Conservation (phyloP, 2,113 vertebrate species). For the Prietella phreatophila region DNA sequence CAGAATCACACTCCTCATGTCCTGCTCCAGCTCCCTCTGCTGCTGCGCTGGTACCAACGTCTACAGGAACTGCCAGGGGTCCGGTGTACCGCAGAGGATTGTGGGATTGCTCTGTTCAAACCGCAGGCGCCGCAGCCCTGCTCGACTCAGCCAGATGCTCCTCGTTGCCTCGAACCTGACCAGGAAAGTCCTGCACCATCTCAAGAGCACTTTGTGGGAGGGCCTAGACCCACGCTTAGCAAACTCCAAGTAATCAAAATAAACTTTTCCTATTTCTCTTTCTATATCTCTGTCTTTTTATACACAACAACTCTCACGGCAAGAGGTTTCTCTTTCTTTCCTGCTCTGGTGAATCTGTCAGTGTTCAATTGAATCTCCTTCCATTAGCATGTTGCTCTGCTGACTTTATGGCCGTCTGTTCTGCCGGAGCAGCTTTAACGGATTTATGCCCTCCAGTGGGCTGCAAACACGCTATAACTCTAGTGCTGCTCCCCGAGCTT, state of each 20-base stretch:
- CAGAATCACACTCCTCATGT: slow-evolving; percentile 62
- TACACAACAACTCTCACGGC: not conserved
- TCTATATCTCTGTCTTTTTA: not conserved
- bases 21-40: slow-evolving; percentile 75
- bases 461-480: slow-evolving; percentile 60
- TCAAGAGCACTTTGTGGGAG: slow-evolving; percentile 82
- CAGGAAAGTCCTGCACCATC: slow-evolving; percentile 61
- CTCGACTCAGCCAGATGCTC: slow-evolving; percentile 9
- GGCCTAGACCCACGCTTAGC: slow-evolving; percentile 91
- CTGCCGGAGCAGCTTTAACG: slow-evolving; percentile 35
- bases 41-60: slow-evolving; percentile 83
- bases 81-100: slow-evolving; percentile 74
- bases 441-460: slow-evolving; percentile 54
- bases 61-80: slow-evolving; percentile 87
- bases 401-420: slow-evolving; percentile 34
- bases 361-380: slow-evolving; percentile 34
- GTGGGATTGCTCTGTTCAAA: slow-evolving; percentile 75
- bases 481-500: slow-evolving; percentile 48
- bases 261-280: slow-evolving; percentile 16
- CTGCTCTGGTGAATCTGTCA: slow-evolving; percentile 44
- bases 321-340: slow-evolving; percentile 35
- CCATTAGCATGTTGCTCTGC: slow-evolving; percentile 30
- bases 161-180: slow-evolving; percentile 36
- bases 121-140: slow-evolving; percentile 54
- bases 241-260: slow-evolving; percentile 86